Evolutionary conservation across 2,888 invertebrate species (phyloP).

Genomic region (Scrobipalpa atriplicella): DNA sequence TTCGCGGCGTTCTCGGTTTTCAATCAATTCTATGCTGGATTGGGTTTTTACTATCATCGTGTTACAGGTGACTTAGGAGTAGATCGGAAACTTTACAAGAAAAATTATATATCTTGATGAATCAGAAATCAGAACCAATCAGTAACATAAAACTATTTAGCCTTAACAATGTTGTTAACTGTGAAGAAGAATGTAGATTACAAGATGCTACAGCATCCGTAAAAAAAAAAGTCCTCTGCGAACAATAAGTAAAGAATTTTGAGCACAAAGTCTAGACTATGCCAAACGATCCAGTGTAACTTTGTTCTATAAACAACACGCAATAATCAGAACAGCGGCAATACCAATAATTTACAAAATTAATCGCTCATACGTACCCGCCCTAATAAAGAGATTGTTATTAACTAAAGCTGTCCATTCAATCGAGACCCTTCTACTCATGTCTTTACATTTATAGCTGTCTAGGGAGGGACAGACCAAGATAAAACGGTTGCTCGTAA

Average conservation of each 20-base stretch:
- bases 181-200: no score
- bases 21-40: conserved; percentile 1
- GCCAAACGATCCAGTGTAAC: not conserved
- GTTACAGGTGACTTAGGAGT: not conserved
- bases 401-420: conserved; percentile 44
- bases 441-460: conserved; percentile 42
- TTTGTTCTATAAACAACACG: not conserved
- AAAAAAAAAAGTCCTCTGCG: not conserved
- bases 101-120: no score
- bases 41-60: not conserved
- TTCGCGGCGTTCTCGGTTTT: not conserved
- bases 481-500: conserved; percentile 63
- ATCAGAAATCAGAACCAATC: no score
- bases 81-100: no score
- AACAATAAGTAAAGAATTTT: not conserved
- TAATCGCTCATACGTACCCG: conserved; percentile 33
- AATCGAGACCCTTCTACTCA: conserved; percentile 37
- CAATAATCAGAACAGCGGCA: conserved; percentile 16
- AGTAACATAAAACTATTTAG: no score
- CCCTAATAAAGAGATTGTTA: conserved; percentile 42
- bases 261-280: not conserved
- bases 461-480: conserved; percentile 45
- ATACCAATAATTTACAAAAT: conserved; percentile 31
- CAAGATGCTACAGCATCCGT: not conserved
- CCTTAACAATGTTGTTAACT: no score